Evolutionary conservation across 2,113 vertebrate genomes (phyloP), one percentile per base, ranked within the genome.

Genomic region (Trogon melanurus): DNA sequence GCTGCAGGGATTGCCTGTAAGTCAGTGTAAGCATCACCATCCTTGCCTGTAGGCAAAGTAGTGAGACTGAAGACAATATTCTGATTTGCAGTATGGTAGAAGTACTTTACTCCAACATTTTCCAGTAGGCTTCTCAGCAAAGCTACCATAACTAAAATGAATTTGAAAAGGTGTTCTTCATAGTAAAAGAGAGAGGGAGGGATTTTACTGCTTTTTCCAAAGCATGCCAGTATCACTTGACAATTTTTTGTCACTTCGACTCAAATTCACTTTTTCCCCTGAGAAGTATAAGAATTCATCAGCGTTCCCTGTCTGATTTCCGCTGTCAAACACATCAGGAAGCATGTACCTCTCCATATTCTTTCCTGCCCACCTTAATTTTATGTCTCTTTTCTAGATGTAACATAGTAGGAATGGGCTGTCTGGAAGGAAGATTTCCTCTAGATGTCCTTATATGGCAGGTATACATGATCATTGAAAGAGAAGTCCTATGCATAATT

Each of bases 321-420:
- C 95, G 95, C 96, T 97, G 97, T 97, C 98, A 97, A 98, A 97
- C 90, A 96, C 94, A 97, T 96, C 96, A 97, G 94, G 75, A 96
- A 85, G 87, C 82, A 93, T 91, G 91, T 79, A 94, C 87, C 87
- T 96, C 96, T 96, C 95, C 95, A 82, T 96, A 92, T 87, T 93
- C 95, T 88, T 95, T 91, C 92, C 96, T 96, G 47, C 96, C 93
- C 91, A 97, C 95, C 96, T 96, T 96, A 97, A 98, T 89, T 96
- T 92, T 81, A 95, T 79, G 88, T 92, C 86, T 96, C 96, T 93
- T 94, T 85, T 93, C 96, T 93, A 92, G 79, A 88, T 96, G 96
- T 92, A 97, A 85, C 93, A 57, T 13, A 20, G 81, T 58, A 85
- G 74, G 83, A 93, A 88, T 29, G 85, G 83, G 57, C 41, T 86